phyloP scores from a whole-genome alignment of 2,797 vertebrate species.

The Melanotaenia maccullochi region DNA sequence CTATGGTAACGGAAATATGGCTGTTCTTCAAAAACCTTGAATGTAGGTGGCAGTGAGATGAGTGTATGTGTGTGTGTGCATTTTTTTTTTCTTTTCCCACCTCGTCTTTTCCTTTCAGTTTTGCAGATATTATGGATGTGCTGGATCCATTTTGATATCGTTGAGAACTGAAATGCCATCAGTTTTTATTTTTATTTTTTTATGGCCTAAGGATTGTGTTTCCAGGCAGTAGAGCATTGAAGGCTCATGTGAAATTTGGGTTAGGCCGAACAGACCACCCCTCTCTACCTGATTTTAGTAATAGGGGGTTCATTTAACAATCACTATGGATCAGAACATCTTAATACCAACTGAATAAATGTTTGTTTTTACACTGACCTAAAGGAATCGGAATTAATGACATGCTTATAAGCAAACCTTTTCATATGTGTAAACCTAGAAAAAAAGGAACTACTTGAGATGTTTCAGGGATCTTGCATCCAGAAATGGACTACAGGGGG shows the following conservation, averaged over 20 bases:
- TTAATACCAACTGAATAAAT: background rate
- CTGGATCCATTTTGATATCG: constrained; percentile 62
- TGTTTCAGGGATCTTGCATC: constrained; percentile 30
- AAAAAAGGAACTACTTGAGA: constrained; percentile 26
- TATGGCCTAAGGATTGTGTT: constrained; percentile 48
- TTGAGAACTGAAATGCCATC: constrained; percentile 51
- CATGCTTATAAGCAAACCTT: constrained; percentile 8
- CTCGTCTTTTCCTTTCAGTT: constrained; percentile 66
- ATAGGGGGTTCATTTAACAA: constrained; percentile 30
- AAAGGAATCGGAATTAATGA: background rate
- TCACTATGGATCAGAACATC: constrained; percentile 1
- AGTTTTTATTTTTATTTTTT: constrained; percentile 7
- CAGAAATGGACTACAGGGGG: constrained; percentile 40
- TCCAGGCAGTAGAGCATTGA: constrained; percentile 49
- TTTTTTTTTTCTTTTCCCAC: constrained; percentile 33
- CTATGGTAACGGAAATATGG: constrained; percentile 82
- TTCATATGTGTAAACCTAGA: constrained; percentile 28
- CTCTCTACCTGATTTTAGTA: background rate
- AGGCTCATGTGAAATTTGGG: constrained; percentile 53
- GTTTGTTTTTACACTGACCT: background rate
- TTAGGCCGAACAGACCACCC: constrained; percentile 35
- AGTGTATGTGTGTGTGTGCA: constrained; percentile 57
- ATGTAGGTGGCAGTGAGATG: constrained; percentile 81
- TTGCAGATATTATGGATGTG: constrained; percentile 67
- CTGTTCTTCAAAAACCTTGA: constrained; percentile 84